Evolutionary conservation across 2,888 invertebrate genomes (phyloP).

Genomic region (Pristionchus japonicus): DNA sequence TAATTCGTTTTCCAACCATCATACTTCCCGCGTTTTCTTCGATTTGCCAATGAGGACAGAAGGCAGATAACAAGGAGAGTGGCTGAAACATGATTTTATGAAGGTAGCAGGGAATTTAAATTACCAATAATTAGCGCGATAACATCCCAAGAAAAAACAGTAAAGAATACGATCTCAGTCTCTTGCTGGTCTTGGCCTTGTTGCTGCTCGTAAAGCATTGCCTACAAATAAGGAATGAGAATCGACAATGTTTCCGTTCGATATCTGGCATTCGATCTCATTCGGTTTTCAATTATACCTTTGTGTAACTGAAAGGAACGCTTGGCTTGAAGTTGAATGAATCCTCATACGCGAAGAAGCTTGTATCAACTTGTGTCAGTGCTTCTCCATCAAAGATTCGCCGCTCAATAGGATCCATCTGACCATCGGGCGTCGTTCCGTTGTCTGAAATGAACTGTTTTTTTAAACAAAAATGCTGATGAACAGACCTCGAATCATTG

Average conservation of each 20-base stretch:
- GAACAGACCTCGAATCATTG: neutral
- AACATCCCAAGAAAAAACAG: neutral
- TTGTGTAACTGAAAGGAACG: neutral
- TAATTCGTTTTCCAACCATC: neutral
- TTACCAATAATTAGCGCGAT: neutral
- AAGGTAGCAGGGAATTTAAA: neutral
- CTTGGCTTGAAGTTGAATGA: neutral
- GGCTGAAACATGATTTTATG: neutral
- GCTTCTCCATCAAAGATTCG: neutral
- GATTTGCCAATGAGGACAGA: neutral
- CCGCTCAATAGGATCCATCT: neutral
- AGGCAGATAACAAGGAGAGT: neutral
- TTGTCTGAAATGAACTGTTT: neutral
- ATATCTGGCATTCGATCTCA: no score
- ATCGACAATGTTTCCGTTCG: no score
- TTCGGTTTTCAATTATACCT: neutral
- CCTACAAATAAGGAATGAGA: neutral
- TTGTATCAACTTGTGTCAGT: neutral
- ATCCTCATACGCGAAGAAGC: neutral
- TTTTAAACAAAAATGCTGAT: no score
- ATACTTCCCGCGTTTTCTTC: neutral
- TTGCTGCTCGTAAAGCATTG: neutral
- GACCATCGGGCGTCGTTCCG: neutral
- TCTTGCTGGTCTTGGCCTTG: neutral
- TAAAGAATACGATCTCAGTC: neutral